A percentile compares a stretch with the other conserved stretches of the same genome.
These are phyloP conservation scores for Apostichopus californicus DNA, from an alignment of 35 echinoderm and acorn worm species.

Conservation along the genomic window DNA sequence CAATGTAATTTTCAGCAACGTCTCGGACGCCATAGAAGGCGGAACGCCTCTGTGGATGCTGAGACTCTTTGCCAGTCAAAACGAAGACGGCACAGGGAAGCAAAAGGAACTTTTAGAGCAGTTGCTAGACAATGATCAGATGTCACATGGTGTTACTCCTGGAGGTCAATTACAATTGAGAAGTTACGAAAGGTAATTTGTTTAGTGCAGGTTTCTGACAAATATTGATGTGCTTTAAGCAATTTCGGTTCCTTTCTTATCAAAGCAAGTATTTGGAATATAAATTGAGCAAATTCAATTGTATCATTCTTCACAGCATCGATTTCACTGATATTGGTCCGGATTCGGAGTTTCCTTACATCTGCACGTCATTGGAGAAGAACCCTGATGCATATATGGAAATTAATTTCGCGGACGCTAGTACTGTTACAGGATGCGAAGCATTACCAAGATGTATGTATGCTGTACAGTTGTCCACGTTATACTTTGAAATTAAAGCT, in stretches of 20 bases:
- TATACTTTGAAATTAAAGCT: too few species aligned
- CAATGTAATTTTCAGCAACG: background rate
- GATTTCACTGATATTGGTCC: background rate
- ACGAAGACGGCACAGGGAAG: background rate
- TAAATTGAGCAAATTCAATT: too few species aligned
- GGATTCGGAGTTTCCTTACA: background rate
- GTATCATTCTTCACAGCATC: background rate
- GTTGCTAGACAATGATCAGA: conserved; percentile 3
- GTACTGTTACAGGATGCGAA: background rate
- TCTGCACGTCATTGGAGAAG: background rate
- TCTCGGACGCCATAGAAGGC: background rate
- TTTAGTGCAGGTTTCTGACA: too few species aligned
- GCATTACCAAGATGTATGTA: background rate
- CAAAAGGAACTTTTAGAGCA: background rate
- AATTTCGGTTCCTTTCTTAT: too few species aligned
- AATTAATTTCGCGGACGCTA: background rate
- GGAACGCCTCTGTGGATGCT: conserved; percentile 2
- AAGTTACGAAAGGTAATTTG: background rate
- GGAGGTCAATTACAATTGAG: background rate
- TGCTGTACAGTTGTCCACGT: background rate
- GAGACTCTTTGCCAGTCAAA: conserved; percentile 18
- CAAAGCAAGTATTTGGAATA: too few species aligned
- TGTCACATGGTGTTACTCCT: background rate
- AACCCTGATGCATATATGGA: conserved; percentile 7
- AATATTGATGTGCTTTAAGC: too few species aligned